Evolutionary conservation across 2,888 invertebrate genomes (phyloP), one percentile per base, ranked within the genome.

Genomic region (Drosophila sordidapex): DNA sequence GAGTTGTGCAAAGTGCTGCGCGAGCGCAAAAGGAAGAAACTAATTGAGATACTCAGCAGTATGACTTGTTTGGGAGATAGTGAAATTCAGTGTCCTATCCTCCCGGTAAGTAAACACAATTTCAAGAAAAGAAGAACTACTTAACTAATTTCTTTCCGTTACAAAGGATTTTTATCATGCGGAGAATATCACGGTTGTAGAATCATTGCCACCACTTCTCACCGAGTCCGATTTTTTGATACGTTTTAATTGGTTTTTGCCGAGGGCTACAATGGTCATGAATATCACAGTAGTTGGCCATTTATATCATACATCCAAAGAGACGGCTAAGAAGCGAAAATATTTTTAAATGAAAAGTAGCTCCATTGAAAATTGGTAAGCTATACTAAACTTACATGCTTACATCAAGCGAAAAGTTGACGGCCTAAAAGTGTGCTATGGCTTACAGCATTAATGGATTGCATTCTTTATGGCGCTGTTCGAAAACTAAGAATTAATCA

Each of bases 1-100:
- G 83, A 86, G 54, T 10, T 85, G 25, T 89, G 89, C 63, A 82
- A 87, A 43, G 54, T 66, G 0, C n/a, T 86, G 3, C 40, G 70
- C 2, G 85, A 82, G 35, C 62, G 72, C 7, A 77, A 78, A 11
- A 35, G 74, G 13, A 75, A 71, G n/a, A 31, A 58, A 5, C 49
- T 86, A 0, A 61, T 89, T 8, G 74, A 74, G 3, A 25, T 87
- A 6, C 54, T 87, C 3, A 66, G 52, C 13, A 60, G 51, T n/a
- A 40, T 86, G 53, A 33, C 70, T 6, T 33, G 54, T 8, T 40
- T 60, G 43, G 61, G 38, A 2, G 72, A 71, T 21, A 18, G 8
- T 15, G 51, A 25, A 4, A n/a, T 72, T 4, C 64, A 29, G 2
- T 89, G 89, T 57, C 89, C 89, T 0, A 71, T 80, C 18, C 31